phyloP scores from a whole-genome alignment of 2,113 vertebrate species.

The Phrynosoma platyrhinos region DNA sequence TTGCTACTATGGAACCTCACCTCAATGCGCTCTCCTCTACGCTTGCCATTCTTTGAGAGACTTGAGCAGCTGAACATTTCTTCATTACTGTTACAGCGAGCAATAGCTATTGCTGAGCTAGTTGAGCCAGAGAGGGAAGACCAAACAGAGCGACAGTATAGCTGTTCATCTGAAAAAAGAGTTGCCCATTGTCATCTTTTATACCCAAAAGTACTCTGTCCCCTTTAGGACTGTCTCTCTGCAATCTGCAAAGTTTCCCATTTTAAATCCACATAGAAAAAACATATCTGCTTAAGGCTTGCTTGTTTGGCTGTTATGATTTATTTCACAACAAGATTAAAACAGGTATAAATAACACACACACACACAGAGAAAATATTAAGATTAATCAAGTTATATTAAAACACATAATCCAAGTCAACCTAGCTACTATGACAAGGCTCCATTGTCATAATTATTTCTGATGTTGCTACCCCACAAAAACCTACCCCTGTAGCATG shows the following conservation, averaged over 20 bases:
- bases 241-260: no score
- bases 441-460: no score
- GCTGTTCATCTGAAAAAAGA: slow-evolving; percentile 64
- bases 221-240: background rate
- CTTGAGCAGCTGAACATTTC: slow-evolving; percentile 84
- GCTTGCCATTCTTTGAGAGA: slow-evolving; percentile 69
- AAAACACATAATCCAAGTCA: no score
- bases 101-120: slow-evolving; percentile 41
- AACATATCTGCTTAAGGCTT: background rate
- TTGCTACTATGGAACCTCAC: slow-evolving; percentile 62
- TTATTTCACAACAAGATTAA: no score
- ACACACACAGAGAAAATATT: no score
- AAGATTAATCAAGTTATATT: no score
- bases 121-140: slow-evolving; percentile 77
- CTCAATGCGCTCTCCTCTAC: slow-evolving; percentile 79
- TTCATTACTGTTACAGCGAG: slow-evolving; percentile 78
- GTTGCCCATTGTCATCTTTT: accelerated
- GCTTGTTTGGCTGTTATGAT: no score
- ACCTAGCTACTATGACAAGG: no score
- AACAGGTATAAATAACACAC: no score
- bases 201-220: background rate
- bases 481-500: no score
- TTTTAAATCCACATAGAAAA: background rate
- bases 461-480: no score
- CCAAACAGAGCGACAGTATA: slow-evolving; percentile 90